Conservation (phyloP, 2,888 invertebrate genomes). For the Bibio marci region DNA sequence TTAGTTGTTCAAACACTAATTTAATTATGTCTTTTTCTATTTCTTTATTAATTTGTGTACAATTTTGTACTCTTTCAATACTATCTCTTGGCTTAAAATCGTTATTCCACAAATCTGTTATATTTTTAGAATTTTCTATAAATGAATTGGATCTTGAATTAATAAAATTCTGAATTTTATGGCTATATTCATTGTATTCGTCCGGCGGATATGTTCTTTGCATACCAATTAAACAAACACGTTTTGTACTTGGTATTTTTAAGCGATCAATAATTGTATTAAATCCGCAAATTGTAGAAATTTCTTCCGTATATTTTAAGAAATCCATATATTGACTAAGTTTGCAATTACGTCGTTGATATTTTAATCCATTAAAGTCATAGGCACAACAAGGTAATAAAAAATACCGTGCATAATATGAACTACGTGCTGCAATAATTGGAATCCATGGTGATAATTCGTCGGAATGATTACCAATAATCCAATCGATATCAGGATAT, state of each 20-base stretch:
- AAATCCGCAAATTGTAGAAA: conserved; percentile 59
- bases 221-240: conserved; percentile 58
- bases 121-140: conserved; percentile 7
- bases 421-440: conserved; percentile 68
- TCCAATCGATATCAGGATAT: conserved; percentile 69
- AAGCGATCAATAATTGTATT: conserved; percentile 58
- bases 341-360: conserved; percentile 48
- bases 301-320: conserved; percentile 40
- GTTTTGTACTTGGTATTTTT: conserved; percentile 92
- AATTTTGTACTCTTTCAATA: conserved; percentile 63
- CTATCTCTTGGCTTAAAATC: conserved; percentile 48
- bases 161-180: conserved; percentile 32
- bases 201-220: conserved; percentile 30
- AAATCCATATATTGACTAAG: conserved; percentile 66
- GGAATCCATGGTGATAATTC: conserved; percentile 99
- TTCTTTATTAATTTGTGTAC: conserved; percentile 57
- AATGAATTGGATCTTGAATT: conserved; percentile 11
- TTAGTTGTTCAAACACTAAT: conserved; percentile 41
- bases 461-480: conserved; percentile 98
- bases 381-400: conserved; percentile 89
- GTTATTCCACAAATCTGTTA: conserved; percentile 23
- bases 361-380: conserved; percentile 78
- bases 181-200: conserved; percentile 24
- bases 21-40: conserved; percentile 45
- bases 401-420: conserved; percentile 61